Evolutionary conservation across 2,888 invertebrate species (phyloP), one percentile per base, ranked within the genome.

Genomic region (Platycheirus albimanus): DNA sequence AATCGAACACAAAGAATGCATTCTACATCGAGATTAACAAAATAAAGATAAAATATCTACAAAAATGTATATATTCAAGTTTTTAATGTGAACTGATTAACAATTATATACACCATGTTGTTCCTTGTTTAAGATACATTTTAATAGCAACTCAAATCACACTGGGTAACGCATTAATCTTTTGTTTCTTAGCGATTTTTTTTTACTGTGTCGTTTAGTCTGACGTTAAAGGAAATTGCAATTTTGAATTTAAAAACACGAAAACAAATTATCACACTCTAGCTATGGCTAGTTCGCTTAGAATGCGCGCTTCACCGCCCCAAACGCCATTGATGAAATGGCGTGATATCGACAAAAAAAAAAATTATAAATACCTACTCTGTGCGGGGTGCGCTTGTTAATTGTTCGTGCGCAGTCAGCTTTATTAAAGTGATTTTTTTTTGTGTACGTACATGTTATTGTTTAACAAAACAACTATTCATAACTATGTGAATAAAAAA

Each of bases 211-310:
- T 47, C 47, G n/a, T 56, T 17, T 2, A n/a, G 30, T 20, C 33
- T 52, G 75, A 45, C 61, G 75, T 52, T 52, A 36, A 10, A 70
- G 63, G 63, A 70, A 77, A 77, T 70, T 47, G 70, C 69, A 58
- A 47, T 72, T 63, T 52, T 4, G 13, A 13, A 66, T 3, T 6
- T 3, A 41, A 10, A 13, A 17, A 30, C 13, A 64, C 45, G 43
- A 69, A 67, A 76, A 76, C 61, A 69, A 61, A 69, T 63, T 61
- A 75, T 76, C 61, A 38, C 61, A 56, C n/a, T n/a, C n/a, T n/a
- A n/a, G n/a, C n/a, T n/a, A n/a, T n/a, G n/a, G n/a, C 36, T 11
- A 28, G 11, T 15, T 41, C 7, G 24, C 19, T 47, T 49, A 54
- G 71, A 77, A 58, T 64, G 41, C 38, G 17, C 36, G 28, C n/a